phyloP scores from a whole-genome alignment of 2,797 vertebrate genomes.

The Sebastes iracundus region DNA sequence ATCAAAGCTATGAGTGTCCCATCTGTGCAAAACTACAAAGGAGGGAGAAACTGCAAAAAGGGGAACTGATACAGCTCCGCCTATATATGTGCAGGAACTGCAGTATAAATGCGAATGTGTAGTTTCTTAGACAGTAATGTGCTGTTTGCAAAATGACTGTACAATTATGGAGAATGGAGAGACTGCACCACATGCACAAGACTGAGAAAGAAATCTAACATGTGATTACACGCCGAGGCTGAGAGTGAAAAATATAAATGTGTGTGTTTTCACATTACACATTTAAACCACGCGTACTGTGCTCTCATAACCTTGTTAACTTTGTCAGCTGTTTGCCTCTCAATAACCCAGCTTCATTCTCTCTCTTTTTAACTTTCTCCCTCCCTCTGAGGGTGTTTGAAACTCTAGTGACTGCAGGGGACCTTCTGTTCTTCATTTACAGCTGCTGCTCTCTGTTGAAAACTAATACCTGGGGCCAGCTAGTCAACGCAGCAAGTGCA shows the following conservation, averaged over 20 bases:
- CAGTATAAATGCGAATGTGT: constrained; percentile 55
- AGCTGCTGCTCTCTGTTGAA: constrained; percentile 14
- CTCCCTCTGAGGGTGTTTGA: constrained; percentile 9
- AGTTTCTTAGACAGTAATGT: constrained; percentile 77
- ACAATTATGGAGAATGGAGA: constrained; percentile 79
- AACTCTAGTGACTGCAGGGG: constrained; percentile 36
- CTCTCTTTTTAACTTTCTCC: background rate
- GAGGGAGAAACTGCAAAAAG: background rate
- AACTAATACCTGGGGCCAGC: constrained; percentile 25
- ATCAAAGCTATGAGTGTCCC: background rate
- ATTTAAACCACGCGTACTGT: constrained; percentile 6
- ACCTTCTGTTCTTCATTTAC: constrained; percentile 62
- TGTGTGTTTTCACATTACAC: constrained; percentile 16
- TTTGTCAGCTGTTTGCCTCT: constrained; percentile 1
- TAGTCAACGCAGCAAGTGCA: constrained; percentile 28
- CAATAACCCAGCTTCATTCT: constrained; percentile 1
- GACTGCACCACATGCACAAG: constrained; percentile 68
- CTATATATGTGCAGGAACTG: constrained; percentile 25
- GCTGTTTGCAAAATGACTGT: constrained; percentile 77
- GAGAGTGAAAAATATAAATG: constrained; percentile 46
- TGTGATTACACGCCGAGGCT: constrained; percentile 78
- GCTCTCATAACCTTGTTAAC: background rate
- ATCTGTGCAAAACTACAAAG: constrained; percentile 30
- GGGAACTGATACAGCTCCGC: background rate
- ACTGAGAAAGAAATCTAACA: constrained; percentile 65